Evolutionary conservation across 2,888 invertebrate species (phyloP).

Genomic region (Lordiphosa fenestrarum): DNA sequence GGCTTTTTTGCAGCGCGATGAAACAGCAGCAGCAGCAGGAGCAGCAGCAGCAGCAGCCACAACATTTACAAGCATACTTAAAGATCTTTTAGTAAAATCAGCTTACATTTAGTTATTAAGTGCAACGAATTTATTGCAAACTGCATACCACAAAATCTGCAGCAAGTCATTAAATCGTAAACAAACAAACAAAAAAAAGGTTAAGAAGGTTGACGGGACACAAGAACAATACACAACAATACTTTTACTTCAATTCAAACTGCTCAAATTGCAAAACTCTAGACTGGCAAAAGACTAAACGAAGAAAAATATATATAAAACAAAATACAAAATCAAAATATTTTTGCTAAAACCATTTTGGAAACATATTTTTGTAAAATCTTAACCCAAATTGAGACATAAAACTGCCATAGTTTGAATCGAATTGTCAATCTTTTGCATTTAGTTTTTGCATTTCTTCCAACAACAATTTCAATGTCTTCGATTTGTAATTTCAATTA

Average conservation of each 20-base stretch:
- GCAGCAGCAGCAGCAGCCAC: too few species aligned
- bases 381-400: constrained; percentile 1
- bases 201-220: constrained; percentile 72
- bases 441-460: constrained; percentile 51
- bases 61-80: constrained; percentile 27
- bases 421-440: constrained; percentile 25
- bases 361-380: constrained; percentile 14
- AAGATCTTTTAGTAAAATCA: constrained; percentile 51
- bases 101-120: constrained; percentile 29
- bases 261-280: constrained; percentile 58
- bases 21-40: constrained; percentile 29
- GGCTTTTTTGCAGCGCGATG: constrained; percentile 80
- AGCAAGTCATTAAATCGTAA: constrained; percentile 50
- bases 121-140: constrained; percentile 58
- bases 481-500: constrained; percentile 73
- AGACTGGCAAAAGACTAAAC: constrained; percentile 65
- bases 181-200: too few species aligned
- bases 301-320: constrained; percentile 22
- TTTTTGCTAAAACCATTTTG: constrained; percentile 59
- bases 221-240: constrained; percentile 64
- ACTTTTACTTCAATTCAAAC: constrained; percentile 35
- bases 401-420: constrained; percentile 16
- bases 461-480: constrained; percentile 70
- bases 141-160: constrained; percentile 34
- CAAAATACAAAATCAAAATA: constrained; percentile 34